Base-by-base conservation (phyloP, 1,140 invertebrate genomes). In the Dinothrombium tinctorium region DNA sequence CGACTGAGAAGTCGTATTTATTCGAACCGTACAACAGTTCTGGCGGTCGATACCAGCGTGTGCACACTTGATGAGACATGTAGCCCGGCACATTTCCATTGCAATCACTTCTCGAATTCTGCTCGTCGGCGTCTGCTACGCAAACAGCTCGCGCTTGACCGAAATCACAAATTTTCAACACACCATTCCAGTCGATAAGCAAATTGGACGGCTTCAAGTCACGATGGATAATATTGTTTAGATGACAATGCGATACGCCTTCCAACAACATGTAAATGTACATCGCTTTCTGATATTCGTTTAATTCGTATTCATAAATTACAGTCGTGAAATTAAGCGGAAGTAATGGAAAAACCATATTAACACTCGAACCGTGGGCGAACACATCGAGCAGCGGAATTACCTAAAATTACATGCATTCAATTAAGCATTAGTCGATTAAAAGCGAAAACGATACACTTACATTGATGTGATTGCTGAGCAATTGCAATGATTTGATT, bases 181-280 rank as follows among this genome's bases (percentile, higher is more conserved):
- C 66, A 14, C 86, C 86, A 39, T 72, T 64, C 9, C 71, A 66
- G 52, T 76, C 75, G 35, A 98, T 86, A 2, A 98, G 60, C 14
- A 98, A 61, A 65, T 98, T 98, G 1, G 87, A 84, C 11, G 92
- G 92, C 59, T 98, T 98, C 35, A 96, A 65, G 63, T 96, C 90
- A 71, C 82, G 46, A 53, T 98, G 92, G 76, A 98, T 92, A 37
- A 98, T 82, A 43, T 76, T 72, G 52, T 80, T 72, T 11, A 67
- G 63, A 55, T 98, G 92, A 56, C 92, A 73, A 56, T 84, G 86
- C 15, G 69, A 65, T 4, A 94, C 70, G 8, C 89, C 92, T 49
- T 76, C 74, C 1, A 96, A 62, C 39, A 96, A 61, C 86, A 95
- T 95, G 46, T 72, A 67, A 50, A 77, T 74, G 54, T 90, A 95